Conservation (phyloP, 2,113 vertebrate genomes). For the Hypomesus transpacificus region DNA sequence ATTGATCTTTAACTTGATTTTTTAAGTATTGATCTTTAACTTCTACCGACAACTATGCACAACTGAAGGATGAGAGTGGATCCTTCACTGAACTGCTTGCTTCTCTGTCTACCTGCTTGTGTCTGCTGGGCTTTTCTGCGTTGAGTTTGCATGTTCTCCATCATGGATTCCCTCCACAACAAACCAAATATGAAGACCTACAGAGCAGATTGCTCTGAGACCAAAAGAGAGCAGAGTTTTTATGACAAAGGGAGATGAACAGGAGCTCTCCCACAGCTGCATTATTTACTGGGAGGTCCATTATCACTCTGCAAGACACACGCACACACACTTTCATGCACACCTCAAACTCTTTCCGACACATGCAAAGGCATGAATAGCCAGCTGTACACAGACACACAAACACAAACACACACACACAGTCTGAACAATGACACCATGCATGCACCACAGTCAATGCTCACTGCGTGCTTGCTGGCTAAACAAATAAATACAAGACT, state of each 20-base stretch:
- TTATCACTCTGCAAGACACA: conserved; percentile 37
- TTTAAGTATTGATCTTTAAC: too few species aligned
- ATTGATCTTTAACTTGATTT: too few species aligned
- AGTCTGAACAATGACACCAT: not conserved
- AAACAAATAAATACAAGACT: conserved; percentile 12
- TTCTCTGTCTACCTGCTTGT: not conserved
- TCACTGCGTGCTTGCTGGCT: not conserved
- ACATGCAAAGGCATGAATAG: conserved; percentile 2
- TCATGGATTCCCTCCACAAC: too few species aligned
- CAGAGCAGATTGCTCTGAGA: too few species aligned
- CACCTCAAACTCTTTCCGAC: conserved; percentile 3
- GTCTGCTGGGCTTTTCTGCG: not conserved
- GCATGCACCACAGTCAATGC: not conserved
- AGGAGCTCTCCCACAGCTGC: conserved; percentile 32
- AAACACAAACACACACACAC: conserved; percentile 9
- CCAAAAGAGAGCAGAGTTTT: conserved; percentile 30
- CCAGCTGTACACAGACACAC: conserved; percentile 10
- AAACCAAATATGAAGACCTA: too few species aligned
- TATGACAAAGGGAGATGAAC: conserved; percentile 44
- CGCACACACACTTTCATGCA: conserved; percentile 12
- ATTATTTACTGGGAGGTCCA: conserved; percentile 55
- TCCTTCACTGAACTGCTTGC: too few species aligned
- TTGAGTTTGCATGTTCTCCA: too few species aligned
- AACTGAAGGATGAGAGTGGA: too few species aligned
- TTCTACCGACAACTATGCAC: too few species aligned